Conservation (phyloP, 1,140 invertebrate species). For the Drosophila sulfurigaster region DNA sequence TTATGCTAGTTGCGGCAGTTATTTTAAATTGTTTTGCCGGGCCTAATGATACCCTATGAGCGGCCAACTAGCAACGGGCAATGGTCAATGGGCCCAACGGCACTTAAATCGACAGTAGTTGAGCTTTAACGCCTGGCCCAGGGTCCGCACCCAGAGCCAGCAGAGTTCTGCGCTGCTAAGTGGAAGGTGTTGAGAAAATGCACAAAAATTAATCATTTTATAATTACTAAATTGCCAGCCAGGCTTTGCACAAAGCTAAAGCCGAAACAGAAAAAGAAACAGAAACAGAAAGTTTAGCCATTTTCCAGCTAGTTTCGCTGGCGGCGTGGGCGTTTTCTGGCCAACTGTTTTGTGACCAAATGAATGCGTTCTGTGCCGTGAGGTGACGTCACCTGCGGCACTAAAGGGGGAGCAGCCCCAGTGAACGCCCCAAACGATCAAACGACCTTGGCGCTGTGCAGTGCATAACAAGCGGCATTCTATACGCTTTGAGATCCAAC, state of each 20-base stretch:
- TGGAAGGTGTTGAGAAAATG: slow-evolving; percentile 83
- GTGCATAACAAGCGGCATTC: slow-evolving; percentile 53
- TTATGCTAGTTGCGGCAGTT: slow-evolving; percentile 81
- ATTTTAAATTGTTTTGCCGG: slow-evolving; percentile 81
- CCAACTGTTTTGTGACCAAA: slow-evolving; percentile 5
- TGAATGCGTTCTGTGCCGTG: not conserved
- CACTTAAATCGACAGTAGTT: slow-evolving; percentile 82
- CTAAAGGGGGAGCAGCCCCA: slow-evolving; percentile 21
- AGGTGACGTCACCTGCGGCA: slow-evolving; percentile 7
- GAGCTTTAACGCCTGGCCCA: slow-evolving; percentile 70
- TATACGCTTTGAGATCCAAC: slow-evolving; percentile 19
- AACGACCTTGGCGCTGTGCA: slow-evolving; percentile 61
- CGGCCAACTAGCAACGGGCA: slow-evolving; percentile 5
- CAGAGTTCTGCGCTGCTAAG: slow-evolving; percentile 51
- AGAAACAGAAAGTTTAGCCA: not conserved
- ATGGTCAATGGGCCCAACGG: slow-evolving; percentile 53
- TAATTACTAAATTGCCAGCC: slow-evolving; percentile 78
- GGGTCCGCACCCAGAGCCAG: slow-evolving; percentile 4
- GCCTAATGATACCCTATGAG: slow-evolving; percentile 76
- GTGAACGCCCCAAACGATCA: slow-evolving; percentile 58
- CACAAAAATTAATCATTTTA: slow-evolving; percentile 82
- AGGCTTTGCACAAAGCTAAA: slow-evolving; percentile 26
- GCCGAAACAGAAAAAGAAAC: slow-evolving; percentile 12
- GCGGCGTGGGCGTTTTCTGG: slow-evolving; percentile 15
- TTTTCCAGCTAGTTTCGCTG: not conserved